These are phyloP conservation scores for Protobothrops flavoviridis DNA, from an alignment of 2,113 vertebrate genomes.

Conservation along the genomic window DNA sequence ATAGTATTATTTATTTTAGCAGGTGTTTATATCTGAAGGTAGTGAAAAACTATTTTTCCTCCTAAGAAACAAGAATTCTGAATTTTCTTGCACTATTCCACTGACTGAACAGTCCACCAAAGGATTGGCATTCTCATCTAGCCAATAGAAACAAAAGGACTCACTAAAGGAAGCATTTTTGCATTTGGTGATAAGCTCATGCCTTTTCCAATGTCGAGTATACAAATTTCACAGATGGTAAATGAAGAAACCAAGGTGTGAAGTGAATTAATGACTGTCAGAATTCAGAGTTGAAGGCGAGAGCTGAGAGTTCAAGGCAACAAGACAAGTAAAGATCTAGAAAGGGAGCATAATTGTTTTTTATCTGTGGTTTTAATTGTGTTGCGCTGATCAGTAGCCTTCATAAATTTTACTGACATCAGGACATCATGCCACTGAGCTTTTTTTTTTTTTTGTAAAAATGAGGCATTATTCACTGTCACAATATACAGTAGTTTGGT, in stretches of 20 bases:
- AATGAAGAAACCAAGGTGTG: not conserved
- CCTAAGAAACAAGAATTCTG: not conserved
- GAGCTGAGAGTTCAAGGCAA: not conserved
- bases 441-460: constrained; percentile 19
- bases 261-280: not conserved
- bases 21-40: not conserved
- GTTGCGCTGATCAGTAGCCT: constrained; percentile 23
- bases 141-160: not conserved
- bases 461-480: constrained; percentile 13
- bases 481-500: not conserved
- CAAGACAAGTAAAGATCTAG: constrained; percentile 17
- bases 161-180: not conserved
- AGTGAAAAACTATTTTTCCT: not conserved
- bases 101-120: not conserved
- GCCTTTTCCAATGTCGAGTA: no score
- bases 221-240: not conserved
- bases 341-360: not conserved
- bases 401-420: constrained; percentile 39
- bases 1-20: not conserved
- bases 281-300: not conserved
- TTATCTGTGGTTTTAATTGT: not conserved
- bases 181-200: not conserved
- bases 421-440: not conserved
- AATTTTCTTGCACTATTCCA: not conserved
- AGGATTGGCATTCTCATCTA: not conserved